A percentile compares a stretch with the other conserved stretches of the same genome.
phyloP scores from a whole-genome alignment of 2,797 vertebrate species.

The Apodemus agrarius region DNA sequence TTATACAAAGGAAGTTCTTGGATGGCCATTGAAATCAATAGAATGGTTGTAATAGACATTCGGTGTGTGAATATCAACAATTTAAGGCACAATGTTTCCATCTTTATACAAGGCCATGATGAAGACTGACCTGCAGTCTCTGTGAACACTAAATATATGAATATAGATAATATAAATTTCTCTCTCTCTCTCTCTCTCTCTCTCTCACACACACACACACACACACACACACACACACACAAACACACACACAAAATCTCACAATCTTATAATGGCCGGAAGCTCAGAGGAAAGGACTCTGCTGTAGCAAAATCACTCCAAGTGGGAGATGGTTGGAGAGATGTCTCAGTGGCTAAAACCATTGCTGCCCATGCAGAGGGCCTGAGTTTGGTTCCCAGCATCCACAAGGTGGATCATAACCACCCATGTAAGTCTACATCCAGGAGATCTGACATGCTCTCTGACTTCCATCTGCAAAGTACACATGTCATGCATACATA shows the following conservation, averaged over 20 bases:
- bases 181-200: no score
- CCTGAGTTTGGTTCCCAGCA: not conserved
- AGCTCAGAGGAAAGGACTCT: slow-evolving; percentile 1
- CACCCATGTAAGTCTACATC: not conserved
- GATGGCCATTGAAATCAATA: not conserved
- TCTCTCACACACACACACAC: no score
- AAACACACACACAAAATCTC: no score
- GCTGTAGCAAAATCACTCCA: not conserved
- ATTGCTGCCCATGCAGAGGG: not conserved
- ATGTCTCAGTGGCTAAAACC: not conserved
- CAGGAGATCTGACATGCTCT: not conserved
- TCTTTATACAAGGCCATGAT: not conserved
- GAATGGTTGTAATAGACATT: not conserved
- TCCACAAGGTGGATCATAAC: not conserved
- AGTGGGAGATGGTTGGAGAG: not conserved
- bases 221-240: no score
- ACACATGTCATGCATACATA: no score
- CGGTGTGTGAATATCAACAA: not conserved
- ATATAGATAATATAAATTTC: no score
- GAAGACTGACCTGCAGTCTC: not conserved
- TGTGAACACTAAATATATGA: no score
- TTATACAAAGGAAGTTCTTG: not conserved
- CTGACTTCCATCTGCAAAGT: no score
- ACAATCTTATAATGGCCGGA: not conserved
- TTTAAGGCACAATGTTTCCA: not conserved